Base-by-base conservation (phyloP, 2,113 vertebrate species). In the Dendrocopos noguchii region DNA sequence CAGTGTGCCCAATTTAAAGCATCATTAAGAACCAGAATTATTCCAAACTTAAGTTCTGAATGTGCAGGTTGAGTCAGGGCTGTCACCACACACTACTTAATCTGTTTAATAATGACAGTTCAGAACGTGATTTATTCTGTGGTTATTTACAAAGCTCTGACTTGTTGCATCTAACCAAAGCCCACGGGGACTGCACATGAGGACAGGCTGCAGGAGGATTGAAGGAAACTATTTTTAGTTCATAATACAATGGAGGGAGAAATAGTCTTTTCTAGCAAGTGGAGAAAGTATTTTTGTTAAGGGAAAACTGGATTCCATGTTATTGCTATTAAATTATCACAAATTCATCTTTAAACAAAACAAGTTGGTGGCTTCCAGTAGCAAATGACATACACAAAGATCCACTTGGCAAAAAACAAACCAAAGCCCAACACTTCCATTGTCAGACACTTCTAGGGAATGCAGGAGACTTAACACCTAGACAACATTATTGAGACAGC, bases 391-490 rank as follows among this genome's bases (percentile, higher is more conserved):
- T 36, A 63, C 29, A 70, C 56, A 71, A 93, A 73, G 46, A 85
- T 91, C 42, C 63, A 64, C 31, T 64, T 50, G 34, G 33, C 61
- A 90, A 81, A 70, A 47, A 47, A 47, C 17, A 47, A 6, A 1
- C 3, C 33, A 44, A 65, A 77, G 5, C 33, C 46, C 47, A 85
- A 65, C 60, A 52, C 14, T 89, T 79, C 9, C 24, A 79, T 1
- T 77, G 47, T 59, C 68, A 94, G 79, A 85, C 83, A 90, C 19
- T 60, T 88, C 8, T 15, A 50, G 36, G 20, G 61, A 88, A 72
- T 47, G 91, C 65, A 67, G 53, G 33, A 80, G 85, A 94, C 83
- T 88, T 39, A 52, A 95, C 57, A 88, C 31, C 76, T 44, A 29
- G 28, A 90, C 2, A 1, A 50, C 0, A 2, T 34, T 47, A 85